phyloP scores from a whole-genome alignment of 2,888 invertebrate species.

The Onthophagus sagittarius region DNA sequence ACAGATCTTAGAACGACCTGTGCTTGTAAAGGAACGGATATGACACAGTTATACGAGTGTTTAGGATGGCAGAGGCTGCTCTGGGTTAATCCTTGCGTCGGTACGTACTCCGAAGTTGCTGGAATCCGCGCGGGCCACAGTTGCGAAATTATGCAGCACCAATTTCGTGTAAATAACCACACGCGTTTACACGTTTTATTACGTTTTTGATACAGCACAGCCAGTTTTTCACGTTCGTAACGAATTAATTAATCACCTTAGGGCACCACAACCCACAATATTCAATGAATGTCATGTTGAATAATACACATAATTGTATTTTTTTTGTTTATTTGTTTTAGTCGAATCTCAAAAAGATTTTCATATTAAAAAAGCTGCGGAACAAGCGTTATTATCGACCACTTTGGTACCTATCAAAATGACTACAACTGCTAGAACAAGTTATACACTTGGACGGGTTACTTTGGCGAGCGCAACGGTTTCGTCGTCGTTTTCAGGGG shows the following conservation, averaged over 20 bases:
- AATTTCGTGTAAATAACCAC: conserved; percentile 10
- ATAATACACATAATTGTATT: not conserved
- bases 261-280: not conserved
- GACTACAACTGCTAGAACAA: conserved; percentile 30
- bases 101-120: conserved; percentile 55
- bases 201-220: not conserved
- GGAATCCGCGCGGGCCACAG: not conserved
- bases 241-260: not conserved
- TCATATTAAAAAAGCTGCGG: conserved; percentile 60
- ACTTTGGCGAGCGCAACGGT: conserved; percentile 43
- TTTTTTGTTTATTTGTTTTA: conserved; percentile 43
- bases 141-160: conserved; percentile 11
- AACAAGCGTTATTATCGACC: conserved; percentile 51
- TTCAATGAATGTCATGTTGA: not conserved
- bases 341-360: conserved; percentile 88
- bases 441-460: conserved; percentile 34
- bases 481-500: conserved; percentile 41
- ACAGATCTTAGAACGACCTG: conserved; percentile 86
- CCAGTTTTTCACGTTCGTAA: conserved; percentile 6
- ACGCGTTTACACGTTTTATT: conserved; percentile 9
- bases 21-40: conserved; percentile 82
- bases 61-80: conserved; percentile 85
- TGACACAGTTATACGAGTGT: conserved; percentile 80
- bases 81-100: conserved; percentile 91
- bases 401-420: conserved; percentile 38